Base-by-base conservation (phyloP, 2,888 invertebrate species). In the Lysandra coridon region DNA sequence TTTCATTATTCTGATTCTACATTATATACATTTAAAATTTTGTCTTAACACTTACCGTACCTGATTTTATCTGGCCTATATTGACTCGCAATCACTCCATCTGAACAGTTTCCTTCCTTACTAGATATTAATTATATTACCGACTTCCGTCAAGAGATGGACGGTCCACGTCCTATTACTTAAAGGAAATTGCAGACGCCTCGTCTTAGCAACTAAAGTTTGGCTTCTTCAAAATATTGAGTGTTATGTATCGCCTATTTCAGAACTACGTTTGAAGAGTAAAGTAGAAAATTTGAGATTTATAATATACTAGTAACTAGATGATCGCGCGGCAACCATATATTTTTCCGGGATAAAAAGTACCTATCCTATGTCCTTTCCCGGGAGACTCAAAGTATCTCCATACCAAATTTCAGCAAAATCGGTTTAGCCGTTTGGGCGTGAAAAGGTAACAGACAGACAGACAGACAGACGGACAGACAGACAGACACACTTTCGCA, bases 111-210 rank as follows among this genome's bases (percentile, higher is more conserved):
- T 76, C 76, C 76, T 76, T 57, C 76, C 76, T 57, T n/a, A 49
- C 75, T 14, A 57, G 57, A 57, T 76, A 76, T 23, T 76, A 76
- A 76, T 76, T 76, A 76, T 57, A 76, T 76, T 76, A 57, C 75
- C 87, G 87, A 84, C 85, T 84, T 86, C 85, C 90, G 91, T 90
- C 89, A 88, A 86, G 85, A 83, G 86, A 86, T 83, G 85, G 85
- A 86, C 86, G 86, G 84, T 83, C 85, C 85, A 85, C 83, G 85
- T 87, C 87, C 88, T 87, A 89, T 92, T 90, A 91, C 89, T 84
- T 84, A 86, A 87, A 93, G 93, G 93, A 94, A 94, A 94, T 94
- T 94, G 93, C 91, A 81, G 85, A 85, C 89, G 87, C 85, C 90
- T 88, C 89, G 90, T 92, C 93, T 93, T 90, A 92, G 90, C 89